Conservation (phyloP, 2,113 vertebrate genomes). For the Pseudonaja textilis region DNA sequence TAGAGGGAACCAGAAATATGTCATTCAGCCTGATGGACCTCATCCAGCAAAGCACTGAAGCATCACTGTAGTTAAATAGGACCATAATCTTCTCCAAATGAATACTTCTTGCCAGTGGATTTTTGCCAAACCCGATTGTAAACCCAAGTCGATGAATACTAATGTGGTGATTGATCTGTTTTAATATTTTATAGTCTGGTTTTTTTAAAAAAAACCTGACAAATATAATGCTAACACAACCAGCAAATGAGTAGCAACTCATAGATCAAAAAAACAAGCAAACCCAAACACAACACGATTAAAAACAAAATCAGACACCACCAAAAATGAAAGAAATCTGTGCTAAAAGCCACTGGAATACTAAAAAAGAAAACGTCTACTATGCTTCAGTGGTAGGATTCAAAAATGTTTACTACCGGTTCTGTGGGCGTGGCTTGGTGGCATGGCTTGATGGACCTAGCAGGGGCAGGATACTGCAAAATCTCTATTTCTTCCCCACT, state of each 20-base stretch:
- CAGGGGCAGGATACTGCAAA: too few species aligned
- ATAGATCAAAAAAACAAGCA: background rate
- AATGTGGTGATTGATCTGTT: background rate
- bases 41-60: background rate
- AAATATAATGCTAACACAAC: background rate
- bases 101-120: slow-evolving; percentile 5
- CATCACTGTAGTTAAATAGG: slow-evolving; percentile 8
- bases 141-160: background rate
- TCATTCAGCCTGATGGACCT: slow-evolving; percentile 31
- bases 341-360: background rate
- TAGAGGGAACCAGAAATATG: slow-evolving; percentile 14
- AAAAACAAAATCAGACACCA: background rate
- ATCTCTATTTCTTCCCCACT: too few species aligned
- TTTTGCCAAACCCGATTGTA: background rate
- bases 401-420: too few species aligned
- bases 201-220: background rate
- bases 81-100: slow-evolving; percentile 13
- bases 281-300: background rate
- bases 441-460: too few species aligned
- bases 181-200: background rate
- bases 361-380: background rate
- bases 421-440: too few species aligned
- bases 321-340: background rate
- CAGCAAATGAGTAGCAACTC: background rate
- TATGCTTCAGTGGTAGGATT: background rate